phyloP scores from a whole-genome alignment of 2,888 invertebrate species.

The Cataglyphis albicans region DNA sequence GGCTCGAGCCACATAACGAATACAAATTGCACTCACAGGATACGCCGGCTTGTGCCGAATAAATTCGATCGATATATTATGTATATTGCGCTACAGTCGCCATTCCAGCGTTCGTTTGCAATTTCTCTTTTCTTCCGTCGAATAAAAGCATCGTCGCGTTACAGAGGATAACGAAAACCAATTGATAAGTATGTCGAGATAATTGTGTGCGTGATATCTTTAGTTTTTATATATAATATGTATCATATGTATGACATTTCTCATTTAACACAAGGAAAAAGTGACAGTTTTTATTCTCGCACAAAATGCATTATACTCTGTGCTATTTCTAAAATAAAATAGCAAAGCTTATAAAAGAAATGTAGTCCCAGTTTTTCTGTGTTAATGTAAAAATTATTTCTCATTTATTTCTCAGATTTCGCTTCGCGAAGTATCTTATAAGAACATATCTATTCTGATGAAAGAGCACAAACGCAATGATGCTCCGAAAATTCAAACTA shows the following conservation, averaged over 20 bases:
- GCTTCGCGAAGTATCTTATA: too few species aligned
- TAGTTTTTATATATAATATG: not conserved
- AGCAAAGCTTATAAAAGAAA: not conserved
- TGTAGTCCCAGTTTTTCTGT: not conserved
- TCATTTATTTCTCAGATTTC: too few species aligned
- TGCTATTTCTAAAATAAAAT: not conserved
- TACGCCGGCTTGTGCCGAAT: slow-evolving; percentile 17
- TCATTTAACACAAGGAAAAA: slow-evolving; percentile 8
- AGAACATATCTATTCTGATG: too few species aligned
- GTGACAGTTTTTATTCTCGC: not conserved
- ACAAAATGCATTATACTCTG: not conserved
- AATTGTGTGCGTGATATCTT: not conserved
- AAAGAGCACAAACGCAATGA: too few species aligned
- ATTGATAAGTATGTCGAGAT: slow-evolving; percentile 31
- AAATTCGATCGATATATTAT: slow-evolving; percentile 37
- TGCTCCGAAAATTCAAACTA: too few species aligned
- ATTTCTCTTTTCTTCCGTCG: slow-evolving; percentile 11
- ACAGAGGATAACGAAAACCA: slow-evolving; percentile 16
- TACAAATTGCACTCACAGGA: slow-evolving; percentile 40
- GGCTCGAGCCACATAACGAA: slow-evolving; percentile 45
- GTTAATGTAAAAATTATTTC: not conserved
- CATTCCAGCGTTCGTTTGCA: slow-evolving; percentile 2
- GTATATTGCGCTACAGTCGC: slow-evolving; percentile 11
- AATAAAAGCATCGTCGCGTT: slow-evolving; percentile 5
- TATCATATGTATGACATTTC: not conserved